Evolutionary conservation across 2,888 invertebrate species (phyloP), one percentile per base, ranked within the genome.

Genomic region (Eupithecia abbreviata): DNA sequence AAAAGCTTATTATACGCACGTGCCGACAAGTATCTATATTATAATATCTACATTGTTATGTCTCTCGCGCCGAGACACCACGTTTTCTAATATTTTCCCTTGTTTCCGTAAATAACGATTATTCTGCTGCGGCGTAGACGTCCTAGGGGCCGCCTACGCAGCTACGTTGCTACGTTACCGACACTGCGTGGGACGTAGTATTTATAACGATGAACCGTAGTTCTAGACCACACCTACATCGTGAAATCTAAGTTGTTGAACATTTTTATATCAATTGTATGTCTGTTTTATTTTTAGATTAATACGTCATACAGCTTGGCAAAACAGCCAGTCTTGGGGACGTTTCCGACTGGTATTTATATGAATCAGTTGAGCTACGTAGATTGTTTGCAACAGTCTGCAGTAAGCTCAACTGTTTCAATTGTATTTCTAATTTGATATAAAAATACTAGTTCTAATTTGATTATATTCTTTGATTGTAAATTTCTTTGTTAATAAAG

Each of bases 101-200:
- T 72, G 65, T 74, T 76, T 78, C 30, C 72, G 47, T 55, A 69
- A 78, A 77, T 72, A 77, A 41, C 65, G 67, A 51, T 73, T 69
- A 42, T 62, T 51, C 71, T 75, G 72, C 80, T 80, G 76, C 78
- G 82, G 42, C 79, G 81, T 81, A 82, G 80, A 75, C 47, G 65
- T 75, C 70, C 78, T 77, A 79, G 75, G 75, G 47, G 65, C 70
- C 58, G 74, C 82, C 82, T 75, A 82, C 81, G 79, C 79, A 42
- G 43, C 55, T 30, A 45, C 58, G 80, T 80, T 80, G 79, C 81
- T 82, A 80, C 79, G 76, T 80, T 73, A 75, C 74, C 55, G 51
- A 73, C 58, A 18, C 69, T 47, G 72, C 69, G 75, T 81, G 76
- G 82, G 77, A 74, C 15, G 75, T 74, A 74, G 71, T 80, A 81